These are phyloP conservation scores for Neomicropteryx cornuta DNA, from an alignment of 1,140 invertebrate genomes.

Conservation along the genomic window DNA sequence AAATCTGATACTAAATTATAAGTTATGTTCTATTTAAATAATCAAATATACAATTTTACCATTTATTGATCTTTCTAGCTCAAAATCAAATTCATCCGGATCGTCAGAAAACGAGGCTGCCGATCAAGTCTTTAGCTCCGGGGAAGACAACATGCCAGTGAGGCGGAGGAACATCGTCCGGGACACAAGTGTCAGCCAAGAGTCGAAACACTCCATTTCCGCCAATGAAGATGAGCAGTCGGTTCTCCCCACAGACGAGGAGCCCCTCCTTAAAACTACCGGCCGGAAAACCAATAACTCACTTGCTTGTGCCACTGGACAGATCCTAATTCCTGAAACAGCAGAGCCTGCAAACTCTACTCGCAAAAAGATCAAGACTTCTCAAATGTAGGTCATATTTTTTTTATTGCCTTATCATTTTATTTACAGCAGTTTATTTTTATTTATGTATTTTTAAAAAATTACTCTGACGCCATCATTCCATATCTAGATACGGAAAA, in stretches of 20 bases:
- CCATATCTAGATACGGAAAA: too few species aligned
- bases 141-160: too few species aligned
- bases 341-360: slow-evolving; percentile 32
- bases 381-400: slow-evolving; percentile 46
- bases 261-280: slow-evolving; percentile 40
- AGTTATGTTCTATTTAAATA: too few species aligned
- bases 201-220: slow-evolving; percentile 27
- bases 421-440: too few species aligned
- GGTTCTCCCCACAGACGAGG: slow-evolving; percentile 22
- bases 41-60: too few species aligned
- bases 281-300: slow-evolving; percentile 82
- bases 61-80: too few species aligned
- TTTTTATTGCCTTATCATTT: neutral
- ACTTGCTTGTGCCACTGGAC: slow-evolving; percentile 67
- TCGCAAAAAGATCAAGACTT: slow-evolving; percentile 49
- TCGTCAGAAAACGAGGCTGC: too few species aligned
- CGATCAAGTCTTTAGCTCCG: too few species aligned
- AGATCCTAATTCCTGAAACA: slow-evolving; percentile 61
- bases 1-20: too few species aligned
- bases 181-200: slow-evolving; percentile 18
- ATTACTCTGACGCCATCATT: too few species aligned
- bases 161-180: slow-evolving; percentile 4
- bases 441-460: too few species aligned
- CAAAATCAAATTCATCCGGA: too few species aligned
- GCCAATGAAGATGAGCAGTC: slow-evolving; percentile 33